phyloP scores from a whole-genome alignment of 2,888 invertebrate species.

The Eupithecia centaureata region DNA sequence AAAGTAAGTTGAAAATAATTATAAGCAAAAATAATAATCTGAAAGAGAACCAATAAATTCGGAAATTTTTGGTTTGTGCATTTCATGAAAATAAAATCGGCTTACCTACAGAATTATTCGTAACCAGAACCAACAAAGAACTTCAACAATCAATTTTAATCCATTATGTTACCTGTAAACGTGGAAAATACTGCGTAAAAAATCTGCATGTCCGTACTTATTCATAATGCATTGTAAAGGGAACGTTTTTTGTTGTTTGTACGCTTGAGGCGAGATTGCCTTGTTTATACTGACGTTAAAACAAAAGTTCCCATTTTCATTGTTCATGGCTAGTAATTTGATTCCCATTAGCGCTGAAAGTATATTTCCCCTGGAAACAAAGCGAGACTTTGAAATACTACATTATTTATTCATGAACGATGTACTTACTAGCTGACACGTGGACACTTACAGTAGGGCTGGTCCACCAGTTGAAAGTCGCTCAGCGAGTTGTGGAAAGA shows the following conservation, averaged over 20 bases:
- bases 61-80: neutral
- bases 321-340: neutral
- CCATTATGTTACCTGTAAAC: neutral
- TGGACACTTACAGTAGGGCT: too few relatives aligned
- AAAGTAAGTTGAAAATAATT: too few relatives aligned
- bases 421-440: too few relatives aligned
- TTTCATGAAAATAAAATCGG: neutral
- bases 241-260: constrained; percentile 19
- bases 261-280: constrained; percentile 22
- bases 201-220: neutral
- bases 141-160: neutral
- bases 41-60: neutral
- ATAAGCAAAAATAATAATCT: neutral
- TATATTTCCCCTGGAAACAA: neutral
- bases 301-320: neutral
- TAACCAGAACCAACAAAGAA: neutral
- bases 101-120: neutral
- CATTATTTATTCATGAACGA: neutral
- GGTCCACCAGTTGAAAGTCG: too few relatives aligned
- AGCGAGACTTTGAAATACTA: neutral
- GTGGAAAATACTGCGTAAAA: neutral
- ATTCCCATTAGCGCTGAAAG: neutral
- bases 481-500: too few relatives aligned
- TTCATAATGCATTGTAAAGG: constrained; percentile 8
- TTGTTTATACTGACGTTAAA: constrained; percentile 22